phyloP scores from a whole-genome alignment of 2,888 invertebrate genomes.

The Apantesis nais region DNA sequence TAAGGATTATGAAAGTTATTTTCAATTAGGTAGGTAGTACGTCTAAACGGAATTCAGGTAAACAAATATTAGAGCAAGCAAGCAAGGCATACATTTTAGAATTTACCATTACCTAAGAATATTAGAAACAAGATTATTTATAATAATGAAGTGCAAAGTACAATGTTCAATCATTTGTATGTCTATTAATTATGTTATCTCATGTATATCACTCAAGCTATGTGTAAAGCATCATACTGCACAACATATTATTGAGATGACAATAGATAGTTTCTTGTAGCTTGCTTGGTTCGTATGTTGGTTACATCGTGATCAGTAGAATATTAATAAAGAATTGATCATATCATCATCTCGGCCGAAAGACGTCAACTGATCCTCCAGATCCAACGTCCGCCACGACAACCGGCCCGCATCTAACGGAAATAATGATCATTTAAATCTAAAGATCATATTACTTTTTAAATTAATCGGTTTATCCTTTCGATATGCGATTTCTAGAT shows the following conservation, averaged over 20 bases:
- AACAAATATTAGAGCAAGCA: background rate
- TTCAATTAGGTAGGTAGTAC: background rate
- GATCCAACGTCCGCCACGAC: too few species aligned
- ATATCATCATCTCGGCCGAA: background rate
- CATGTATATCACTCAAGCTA: background rate
- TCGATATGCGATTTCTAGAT: too few species aligned
- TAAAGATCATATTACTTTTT: background rate
- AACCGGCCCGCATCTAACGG: too few species aligned
- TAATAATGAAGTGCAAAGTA: constrained; percentile 40
- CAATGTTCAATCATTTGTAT: constrained; percentile 35
- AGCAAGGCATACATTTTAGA: too few species aligned
- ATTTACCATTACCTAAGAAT: background rate
- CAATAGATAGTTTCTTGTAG: background rate
- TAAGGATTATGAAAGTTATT: background rate
- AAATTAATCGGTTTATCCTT: too few species aligned
- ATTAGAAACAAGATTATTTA: constrained; percentile 18
- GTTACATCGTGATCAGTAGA: background rate
- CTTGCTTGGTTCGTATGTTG: background rate
- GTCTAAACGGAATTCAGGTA: background rate
- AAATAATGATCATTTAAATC: too few species aligned
- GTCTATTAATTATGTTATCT: constrained; percentile 1
- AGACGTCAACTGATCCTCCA: background rate
- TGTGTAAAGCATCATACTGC: background rate
- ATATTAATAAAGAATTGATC: background rate
- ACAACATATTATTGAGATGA: background rate